These are phyloP conservation scores for Catotricha subobsoleta DNA, from an alignment of 2,888 invertebrate species.

Conservation along the genomic window DNA sequence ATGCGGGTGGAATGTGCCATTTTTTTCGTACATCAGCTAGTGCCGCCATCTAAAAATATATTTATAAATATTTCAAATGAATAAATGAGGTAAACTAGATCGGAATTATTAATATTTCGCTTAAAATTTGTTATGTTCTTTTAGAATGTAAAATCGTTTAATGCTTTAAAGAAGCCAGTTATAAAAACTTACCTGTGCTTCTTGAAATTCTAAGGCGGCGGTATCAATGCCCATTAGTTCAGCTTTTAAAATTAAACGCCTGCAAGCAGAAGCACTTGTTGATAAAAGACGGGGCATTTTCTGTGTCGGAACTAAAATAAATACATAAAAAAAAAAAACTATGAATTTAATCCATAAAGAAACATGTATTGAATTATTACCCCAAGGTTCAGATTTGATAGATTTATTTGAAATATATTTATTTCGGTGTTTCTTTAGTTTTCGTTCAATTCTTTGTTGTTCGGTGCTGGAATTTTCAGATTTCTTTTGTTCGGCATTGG, in stretches of 20 bases:
- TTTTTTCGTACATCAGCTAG: slow-evolving; percentile 76
- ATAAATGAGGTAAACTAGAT: too few relatives aligned
- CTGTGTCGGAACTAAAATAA: slow-evolving; percentile 64
- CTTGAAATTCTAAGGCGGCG: slow-evolving; percentile 60
- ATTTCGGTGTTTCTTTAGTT: slow-evolving; percentile 65
- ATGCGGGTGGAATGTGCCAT: slow-evolving; percentile 87
- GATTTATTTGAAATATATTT: slow-evolving; percentile 64
- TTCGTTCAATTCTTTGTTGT: slow-evolving; percentile 56
- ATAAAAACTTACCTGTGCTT: slow-evolving; percentile 41
- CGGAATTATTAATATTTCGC: background rate
- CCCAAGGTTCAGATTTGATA: slow-evolving; percentile 66
- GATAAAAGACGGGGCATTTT: slow-evolving; percentile 83
- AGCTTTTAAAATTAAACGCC: slow-evolving; percentile 65
- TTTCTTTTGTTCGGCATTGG: slow-evolving; percentile 18
- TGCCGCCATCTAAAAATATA: slow-evolving; percentile 38
- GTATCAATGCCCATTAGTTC: slow-evolving; percentile 82
- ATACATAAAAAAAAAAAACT: background rate
- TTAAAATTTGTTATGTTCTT: background rate
- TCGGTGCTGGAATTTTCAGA: slow-evolving; percentile 38
- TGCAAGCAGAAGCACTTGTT: slow-evolving; percentile 77
- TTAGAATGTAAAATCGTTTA: background rate
- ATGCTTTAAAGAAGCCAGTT: background rate
- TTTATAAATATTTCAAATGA: background rate
- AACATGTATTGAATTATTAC: slow-evolving; percentile 30
- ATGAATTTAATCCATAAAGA: background rate